Evolutionary conservation across 2,113 vertebrate genomes (phyloP).

Genomic region (Rhea americana): DNA sequence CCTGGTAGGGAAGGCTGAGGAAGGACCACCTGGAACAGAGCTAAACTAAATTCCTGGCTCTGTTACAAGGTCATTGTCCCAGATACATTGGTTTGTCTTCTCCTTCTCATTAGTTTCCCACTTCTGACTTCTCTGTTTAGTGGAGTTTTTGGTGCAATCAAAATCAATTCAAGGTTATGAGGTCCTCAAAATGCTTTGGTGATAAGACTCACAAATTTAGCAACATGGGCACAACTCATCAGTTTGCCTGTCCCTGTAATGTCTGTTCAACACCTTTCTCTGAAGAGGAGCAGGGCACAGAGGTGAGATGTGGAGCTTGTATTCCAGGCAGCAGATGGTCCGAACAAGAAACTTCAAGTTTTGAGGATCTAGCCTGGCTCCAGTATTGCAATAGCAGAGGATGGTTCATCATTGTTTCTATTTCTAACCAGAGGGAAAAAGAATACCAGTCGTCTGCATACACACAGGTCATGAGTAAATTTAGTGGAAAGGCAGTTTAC

Average conservation of each 20-base stretch:
- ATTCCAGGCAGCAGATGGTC: not conserved
- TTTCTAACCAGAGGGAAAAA: not conserved
- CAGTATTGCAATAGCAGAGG: not conserved
- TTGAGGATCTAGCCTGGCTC: not conserved
- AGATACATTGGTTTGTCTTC: not conserved
- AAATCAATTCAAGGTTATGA: not conserved
- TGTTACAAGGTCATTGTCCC: not conserved
- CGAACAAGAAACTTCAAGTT: not conserved
- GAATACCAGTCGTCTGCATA: not conserved
- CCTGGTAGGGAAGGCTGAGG: not conserved
- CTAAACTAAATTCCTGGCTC: not conserved
- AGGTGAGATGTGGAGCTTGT: not conserved
- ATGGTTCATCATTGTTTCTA: not conserved
- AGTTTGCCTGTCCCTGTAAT: not conserved
- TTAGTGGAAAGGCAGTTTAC: not conserved
- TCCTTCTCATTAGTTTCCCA: not conserved
- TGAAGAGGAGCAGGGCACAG: not conserved
- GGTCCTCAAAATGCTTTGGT: not conserved
- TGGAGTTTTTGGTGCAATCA: not conserved
- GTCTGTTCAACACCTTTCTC: not conserved
- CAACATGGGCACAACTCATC: not conserved
- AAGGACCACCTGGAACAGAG: not conserved
- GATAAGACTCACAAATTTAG: not conserved
- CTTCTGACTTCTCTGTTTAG: not conserved
- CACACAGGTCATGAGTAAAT: not conserved